These are phyloP conservation scores for Sialia sialis DNA, from an alignment of 2,113 vertebrate species.

Conservation along the genomic window DNA sequence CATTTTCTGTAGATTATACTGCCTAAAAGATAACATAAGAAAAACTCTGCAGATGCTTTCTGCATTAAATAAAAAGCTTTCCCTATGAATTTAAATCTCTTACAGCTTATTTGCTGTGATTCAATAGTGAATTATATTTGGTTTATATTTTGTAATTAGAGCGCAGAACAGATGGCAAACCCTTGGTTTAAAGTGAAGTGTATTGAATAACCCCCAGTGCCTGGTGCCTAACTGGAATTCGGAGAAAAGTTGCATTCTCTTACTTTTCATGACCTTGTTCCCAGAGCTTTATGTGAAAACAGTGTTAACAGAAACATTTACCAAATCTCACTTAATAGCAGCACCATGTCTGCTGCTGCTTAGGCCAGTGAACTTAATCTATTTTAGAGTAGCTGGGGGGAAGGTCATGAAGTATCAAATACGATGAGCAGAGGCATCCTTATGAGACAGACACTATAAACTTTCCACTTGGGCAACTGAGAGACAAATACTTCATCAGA, in stretches of 20 bases:
- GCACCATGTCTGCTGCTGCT: not conserved
- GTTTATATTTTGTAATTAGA: slow-evolving; percentile 47
- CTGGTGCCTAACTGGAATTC: not conserved
- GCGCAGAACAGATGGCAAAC: slow-evolving; percentile 54
- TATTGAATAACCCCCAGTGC: not conserved
- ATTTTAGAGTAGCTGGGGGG: not conserved
- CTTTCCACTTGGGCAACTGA: not conserved
- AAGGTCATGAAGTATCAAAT: not conserved
- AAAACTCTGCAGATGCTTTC: slow-evolving; percentile 22
- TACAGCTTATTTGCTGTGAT: not conserved
- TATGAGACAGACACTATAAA: not conserved
- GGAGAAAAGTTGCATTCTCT: not conserved
- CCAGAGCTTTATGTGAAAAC: not conserved
- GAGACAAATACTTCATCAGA: not conserved
- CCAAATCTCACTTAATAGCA: not conserved
- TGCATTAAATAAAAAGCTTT: slow-evolving; percentile 33
- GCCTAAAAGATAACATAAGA: not conserved
- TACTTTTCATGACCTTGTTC: not conserved
- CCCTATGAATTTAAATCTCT: slow-evolving; percentile 6
- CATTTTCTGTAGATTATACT: not conserved
- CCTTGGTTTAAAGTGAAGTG: not conserved
- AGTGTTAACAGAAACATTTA: not conserved
- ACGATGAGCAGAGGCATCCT: not conserved
- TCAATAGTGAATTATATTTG: slow-evolving; percentile 19
- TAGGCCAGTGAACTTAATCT: not conserved